Evolutionary conservation across 2,113 vertebrate species (phyloP), one percentile per base, ranked within the genome.

Genomic region (Petromus typicus): DNA sequence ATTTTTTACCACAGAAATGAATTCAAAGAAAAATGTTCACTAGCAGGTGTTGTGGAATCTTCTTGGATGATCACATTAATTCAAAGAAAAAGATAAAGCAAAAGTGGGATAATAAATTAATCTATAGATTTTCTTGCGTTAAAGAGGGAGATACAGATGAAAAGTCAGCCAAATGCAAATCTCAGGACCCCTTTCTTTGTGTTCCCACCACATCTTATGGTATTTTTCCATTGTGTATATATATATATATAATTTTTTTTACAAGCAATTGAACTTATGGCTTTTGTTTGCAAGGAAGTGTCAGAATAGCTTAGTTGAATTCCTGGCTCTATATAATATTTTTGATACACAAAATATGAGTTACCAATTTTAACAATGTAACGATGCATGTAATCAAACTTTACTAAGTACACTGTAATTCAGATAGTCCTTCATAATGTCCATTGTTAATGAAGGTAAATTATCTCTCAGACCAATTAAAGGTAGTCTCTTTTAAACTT

Each of bases 381-480:
- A 83, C 85, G 79, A 37, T 56, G 5, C 4, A 73, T 37, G 10
- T 45, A 82, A 61, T 45, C 82, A 93, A 89, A n/a, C 3, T 87
- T 81, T 16, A 23, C 27, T 88, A 22, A 88, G n/a, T 32, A 34
- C 1, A 48, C 6, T 61, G 37, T 79, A 63, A 78, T 51, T 89
- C n/a, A 81, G 37, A 87, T 32, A 22, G 48, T 17, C 10, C 23
- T 34, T 89, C 2, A 30, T 66, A 23, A 40, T 80, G 13, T 6
- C 25, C 18, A 23, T 64, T 64, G 69, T 17, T 51, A 16, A 11
- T 13, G 5, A 63, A 66, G 23, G 89, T 6, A 91, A 5, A 83
- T 14, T 66, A 61, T 64, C 83, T 67, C 48, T 80, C 76, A 64
- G 64, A 94, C 12, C 43, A 85, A 89, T 61, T 95, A 66, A 90